phyloP scores from a whole-genome alignment of 2,113 vertebrate genomes.

The Anarhynchus alexandrinus region DNA sequence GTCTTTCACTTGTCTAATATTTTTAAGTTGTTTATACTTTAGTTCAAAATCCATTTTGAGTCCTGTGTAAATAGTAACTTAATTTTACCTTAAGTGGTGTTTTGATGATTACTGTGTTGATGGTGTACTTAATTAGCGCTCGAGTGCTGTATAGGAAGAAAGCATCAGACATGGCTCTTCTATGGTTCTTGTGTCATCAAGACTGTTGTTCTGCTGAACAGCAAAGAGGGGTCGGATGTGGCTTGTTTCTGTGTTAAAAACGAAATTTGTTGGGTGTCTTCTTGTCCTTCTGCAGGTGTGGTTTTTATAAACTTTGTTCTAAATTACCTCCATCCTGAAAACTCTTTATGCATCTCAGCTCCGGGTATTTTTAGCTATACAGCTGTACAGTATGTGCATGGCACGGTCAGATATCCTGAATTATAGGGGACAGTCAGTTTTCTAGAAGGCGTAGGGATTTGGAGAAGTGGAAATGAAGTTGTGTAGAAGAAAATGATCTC shows the following conservation, averaged over 20 bases:
- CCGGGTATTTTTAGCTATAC: background rate
- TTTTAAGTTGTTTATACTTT: background rate
- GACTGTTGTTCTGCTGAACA: background rate
- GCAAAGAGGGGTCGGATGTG: accelerated
- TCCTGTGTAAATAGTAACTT: background rate
- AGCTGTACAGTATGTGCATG: background rate
- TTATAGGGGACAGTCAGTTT: background rate
- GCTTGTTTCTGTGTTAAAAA: background rate
- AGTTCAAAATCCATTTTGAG: background rate
- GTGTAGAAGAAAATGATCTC: background rate
- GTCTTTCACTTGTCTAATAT: background rate
- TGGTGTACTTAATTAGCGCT: background rate
- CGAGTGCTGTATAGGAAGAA: background rate
- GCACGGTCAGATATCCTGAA: accelerated
- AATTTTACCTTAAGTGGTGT: background rate
- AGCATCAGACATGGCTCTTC: accelerated
- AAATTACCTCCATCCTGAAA: background rate
- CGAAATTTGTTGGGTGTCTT: background rate
- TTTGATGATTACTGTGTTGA: background rate
- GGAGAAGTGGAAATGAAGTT: background rate
- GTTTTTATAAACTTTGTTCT: background rate
- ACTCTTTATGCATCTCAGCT: background rate
- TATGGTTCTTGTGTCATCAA: background rate
- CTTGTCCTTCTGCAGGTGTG: background rate
- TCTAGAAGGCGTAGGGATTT: background rate